Percentiles rank a stretch among this genome's conserved stretches.
These are phyloP conservation scores for Aurelia aurita complex sp. Pacific DNA, from an alignment of 30 jellyfish, hydroid and myxozoan genomes.

Conservation along the genomic window DNA sequence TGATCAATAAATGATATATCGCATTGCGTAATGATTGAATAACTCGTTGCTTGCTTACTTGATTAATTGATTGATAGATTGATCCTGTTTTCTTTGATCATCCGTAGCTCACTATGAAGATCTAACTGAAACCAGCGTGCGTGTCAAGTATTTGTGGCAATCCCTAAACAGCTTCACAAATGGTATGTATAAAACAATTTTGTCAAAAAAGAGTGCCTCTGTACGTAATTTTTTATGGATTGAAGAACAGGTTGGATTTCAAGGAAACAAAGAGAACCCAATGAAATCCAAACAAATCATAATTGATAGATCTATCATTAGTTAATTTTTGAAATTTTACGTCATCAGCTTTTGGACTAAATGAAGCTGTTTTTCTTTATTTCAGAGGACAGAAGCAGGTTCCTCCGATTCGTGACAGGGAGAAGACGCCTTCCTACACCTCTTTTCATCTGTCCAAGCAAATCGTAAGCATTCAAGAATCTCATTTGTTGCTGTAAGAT, in stretches of 20 bases:
- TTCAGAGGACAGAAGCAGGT: conserved; percentile 91
- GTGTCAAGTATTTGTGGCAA: conserved; percentile 85
- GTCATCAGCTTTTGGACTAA: neutral
- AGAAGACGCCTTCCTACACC: conserved; percentile 95
- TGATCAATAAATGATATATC: too few species aligned
- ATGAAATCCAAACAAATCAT: neutral
- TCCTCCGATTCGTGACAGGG: conserved; percentile 90
- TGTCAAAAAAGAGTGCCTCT: neutral
- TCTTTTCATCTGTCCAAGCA: conserved; percentile 70
- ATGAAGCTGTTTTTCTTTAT: neutral
- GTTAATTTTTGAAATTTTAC: neutral
- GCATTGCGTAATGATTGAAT: too few species aligned
- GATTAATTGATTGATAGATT: too few species aligned
- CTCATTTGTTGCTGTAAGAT: neutral
- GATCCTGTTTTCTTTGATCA: too few species aligned
- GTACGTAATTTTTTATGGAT: too few species aligned
- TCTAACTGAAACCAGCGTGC: conserved; percentile 62
- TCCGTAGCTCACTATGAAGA: conserved; percentile 84
- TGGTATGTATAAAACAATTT: conserved; percentile 39
- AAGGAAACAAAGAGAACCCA: neutral
- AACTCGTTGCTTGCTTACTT: too few species aligned
- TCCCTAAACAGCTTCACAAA: conserved; percentile 82
- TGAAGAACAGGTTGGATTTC: too few species aligned
- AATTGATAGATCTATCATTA: neutral
- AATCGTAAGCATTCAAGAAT: conserved; percentile 63